Evolutionary conservation across 2,888 invertebrate species (phyloP).

Genomic region (Caenorhabditis auriculariae): DNA sequence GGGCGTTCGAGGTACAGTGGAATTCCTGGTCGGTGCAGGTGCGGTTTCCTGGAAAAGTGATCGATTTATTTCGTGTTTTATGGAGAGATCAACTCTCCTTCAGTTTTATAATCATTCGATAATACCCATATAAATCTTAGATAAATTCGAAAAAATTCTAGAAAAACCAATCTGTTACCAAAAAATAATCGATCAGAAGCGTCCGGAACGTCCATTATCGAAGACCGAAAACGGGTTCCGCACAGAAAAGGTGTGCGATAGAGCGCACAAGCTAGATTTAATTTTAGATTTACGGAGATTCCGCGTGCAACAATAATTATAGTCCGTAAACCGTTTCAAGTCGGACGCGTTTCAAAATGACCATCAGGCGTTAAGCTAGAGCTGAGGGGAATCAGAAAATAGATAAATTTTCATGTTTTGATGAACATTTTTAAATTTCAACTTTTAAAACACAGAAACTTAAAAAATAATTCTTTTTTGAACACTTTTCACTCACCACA

Average conservation of each 20-base stretch:
- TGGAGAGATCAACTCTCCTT: neutral
- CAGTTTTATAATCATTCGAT: too few species aligned
- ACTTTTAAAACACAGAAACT: neutral
- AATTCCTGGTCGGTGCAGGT: constrained; percentile 77
- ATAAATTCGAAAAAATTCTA: neutral
- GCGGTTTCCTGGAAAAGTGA: constrained; percentile 72
- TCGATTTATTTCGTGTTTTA: too few species aligned
- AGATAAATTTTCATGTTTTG: neutral
- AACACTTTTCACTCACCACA: constrained; percentile 35
- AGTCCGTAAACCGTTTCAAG: neutral
- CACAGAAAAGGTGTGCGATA: too few species aligned
- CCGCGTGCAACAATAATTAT: too few species aligned
- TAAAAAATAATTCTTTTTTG: neutral
- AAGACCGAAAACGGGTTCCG: too few species aligned
- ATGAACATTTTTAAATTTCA: neutral
- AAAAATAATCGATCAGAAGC: too few species aligned
- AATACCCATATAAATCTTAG: too few species aligned
- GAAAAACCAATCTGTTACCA: too few species aligned
- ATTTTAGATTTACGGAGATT: too few species aligned
- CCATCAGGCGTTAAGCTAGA: neutral
- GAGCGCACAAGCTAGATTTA: too few species aligned
- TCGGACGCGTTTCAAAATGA: neutral
- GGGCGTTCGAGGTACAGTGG: constrained; percentile 65
- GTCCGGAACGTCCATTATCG: too few species aligned
- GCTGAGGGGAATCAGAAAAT: neutral